These are phyloP conservation scores for Callyntrura guangdongensis DNA, from an alignment of 2,888 invertebrate genomes.

Conservation along the genomic window DNA sequence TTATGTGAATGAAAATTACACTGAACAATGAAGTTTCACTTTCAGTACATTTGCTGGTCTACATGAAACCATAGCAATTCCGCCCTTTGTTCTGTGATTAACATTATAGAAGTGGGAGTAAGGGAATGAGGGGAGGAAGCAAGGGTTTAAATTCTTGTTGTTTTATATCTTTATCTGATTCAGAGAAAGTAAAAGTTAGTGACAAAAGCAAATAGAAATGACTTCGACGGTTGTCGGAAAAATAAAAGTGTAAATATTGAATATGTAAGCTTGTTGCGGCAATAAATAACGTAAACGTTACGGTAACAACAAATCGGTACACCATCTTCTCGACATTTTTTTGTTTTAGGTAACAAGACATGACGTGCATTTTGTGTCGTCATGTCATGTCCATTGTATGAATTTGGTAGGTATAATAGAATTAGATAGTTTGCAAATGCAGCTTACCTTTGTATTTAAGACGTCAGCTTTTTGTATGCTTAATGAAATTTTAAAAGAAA, in stretches of 20 bases:
- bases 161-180: conserved; percentile 39
- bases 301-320: not conserved
- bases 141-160: conserved; percentile 28
- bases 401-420: too few species aligned
- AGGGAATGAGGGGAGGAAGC: conserved; percentile 39
- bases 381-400: too few species aligned
- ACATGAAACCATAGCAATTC: conserved; percentile 53
- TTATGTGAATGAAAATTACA: conserved; percentile 49
- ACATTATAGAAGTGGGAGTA: not conserved
- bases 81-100: conserved; percentile 64
- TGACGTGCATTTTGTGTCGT: too few species aligned
- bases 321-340: not conserved
- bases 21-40: conserved; percentile 61
- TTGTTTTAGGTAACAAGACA: not conserved
- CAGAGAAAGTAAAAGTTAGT: conserved; percentile 66
- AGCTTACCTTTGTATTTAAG: not conserved
- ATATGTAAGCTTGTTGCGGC: not conserved
- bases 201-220: not conserved
- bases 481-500: not conserved
- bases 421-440: not conserved
- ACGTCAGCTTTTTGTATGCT: not conserved
- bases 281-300: not conserved
- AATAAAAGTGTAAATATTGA: not conserved
- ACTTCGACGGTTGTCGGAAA: not conserved
- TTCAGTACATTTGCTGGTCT: conserved; percentile 53